Base-by-base conservation (phyloP, 2,888 invertebrate genomes). In the Platypus cylindrus region DNA sequence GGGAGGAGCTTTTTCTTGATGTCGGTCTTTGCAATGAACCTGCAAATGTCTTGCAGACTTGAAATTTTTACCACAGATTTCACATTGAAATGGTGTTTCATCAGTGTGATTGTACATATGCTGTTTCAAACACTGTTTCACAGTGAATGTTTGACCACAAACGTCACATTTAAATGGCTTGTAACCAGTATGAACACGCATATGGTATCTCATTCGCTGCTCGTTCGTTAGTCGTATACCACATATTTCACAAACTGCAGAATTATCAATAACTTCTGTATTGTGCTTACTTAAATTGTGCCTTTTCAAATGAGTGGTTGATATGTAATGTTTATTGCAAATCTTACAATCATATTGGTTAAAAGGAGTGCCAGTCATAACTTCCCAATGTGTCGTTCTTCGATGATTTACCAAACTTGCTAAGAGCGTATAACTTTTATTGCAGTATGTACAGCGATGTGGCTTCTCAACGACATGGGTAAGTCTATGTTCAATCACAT, bases 111-210 rank as follows among this genome's bases (percentile, higher is more conserved):
- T 50, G 33, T 52, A 47, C 13, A 52, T 50, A 35, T 56, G 56
- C 31, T 52, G 51, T 7, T 48, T 41, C 12, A 53, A 48, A 20
- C 53, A 52, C 5, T 50, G 51, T 29, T 49, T 51, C 15, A 51
- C 54, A 2, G 51, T 48, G 32, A 53, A 73, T 7, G 68, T 67
- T 55, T 71, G 72, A 13, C 68, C 68, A 56, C 73, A 73, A 52
- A 66, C 64, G 42, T 67, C 62, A 53, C 73, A 73, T 40, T 68
- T 66, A 57, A 69, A 68, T 27, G 73, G 72, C 54, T 69, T 70
- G 58, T 71, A 70, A 0, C 71, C 71, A 1, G 68, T 68, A 56
- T 72, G 72, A 34, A 70, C 69, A 30, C 71, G 63, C 56, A 70
- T 68, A 60, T 71, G 72, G 23, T 50, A 50, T 26, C 66, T 68